Evolutionary conservation across 2,888 invertebrate genomes (phyloP), one percentile per base, ranked within the genome.

Genomic region (Rhingia rostrata): DNA sequence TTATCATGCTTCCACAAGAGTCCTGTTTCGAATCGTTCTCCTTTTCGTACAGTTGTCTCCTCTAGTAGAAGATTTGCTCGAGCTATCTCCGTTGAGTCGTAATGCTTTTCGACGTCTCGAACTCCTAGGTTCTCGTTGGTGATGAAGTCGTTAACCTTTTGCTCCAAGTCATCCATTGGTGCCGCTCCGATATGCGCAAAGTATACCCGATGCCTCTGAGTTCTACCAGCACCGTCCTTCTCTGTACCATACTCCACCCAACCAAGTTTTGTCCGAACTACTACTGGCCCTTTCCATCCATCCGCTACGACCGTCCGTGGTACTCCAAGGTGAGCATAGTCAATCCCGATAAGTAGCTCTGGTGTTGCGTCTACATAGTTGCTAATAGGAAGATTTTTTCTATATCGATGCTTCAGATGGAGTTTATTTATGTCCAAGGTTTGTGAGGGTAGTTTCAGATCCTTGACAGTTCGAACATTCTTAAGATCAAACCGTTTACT

Each of bases 381-480:
- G 3, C 5, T 22, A 14, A 14, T 45, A 5, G 45, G 45, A 6
- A 45, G 45, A 12, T 45, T 37, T 30, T 64, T 74, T 6, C 39
- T 22, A 14, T 72, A 22, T 6, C 53, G 75, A 58, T 75, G 77
- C 14, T 75, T 75, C 6, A 56, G 7, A 4, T 51, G 61, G 10
- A 85, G 9, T 32, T 80, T 64, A 3, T 4, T 43, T 0, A 75
- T n/a, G 9, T 75, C 45, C 7, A 84, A 14, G 1, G 79, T 61
- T 43, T 84, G 78, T 41, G 58, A 39, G 9, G 73, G 79, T 47
- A 70, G n/a, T 9, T 54, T 43, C 5, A 84, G 54, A 39, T 79
- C 69, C 7, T 47, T 58, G 2, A 79, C 69, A 1, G 83, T 81
- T 39, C 78, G 67, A 7, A 85, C 73, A 41, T 78, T 74, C 33